Evolutionary conservation across 2,888 invertebrate species (phyloP).

Genomic region (Schizaphis graminum): DNA sequence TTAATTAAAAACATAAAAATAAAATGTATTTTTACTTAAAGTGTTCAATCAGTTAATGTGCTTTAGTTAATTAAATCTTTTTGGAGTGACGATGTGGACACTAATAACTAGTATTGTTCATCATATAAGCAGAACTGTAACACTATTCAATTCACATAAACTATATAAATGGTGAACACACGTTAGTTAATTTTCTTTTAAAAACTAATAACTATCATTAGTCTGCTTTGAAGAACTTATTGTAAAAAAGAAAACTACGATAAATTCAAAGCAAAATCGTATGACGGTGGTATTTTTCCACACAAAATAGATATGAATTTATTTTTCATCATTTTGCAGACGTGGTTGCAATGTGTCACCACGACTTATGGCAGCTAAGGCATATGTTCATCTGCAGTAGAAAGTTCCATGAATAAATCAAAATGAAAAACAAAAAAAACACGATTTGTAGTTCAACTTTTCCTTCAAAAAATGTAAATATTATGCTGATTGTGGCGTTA

Average conservation of each 20-base stretch:
- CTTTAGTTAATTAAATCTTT: background rate
- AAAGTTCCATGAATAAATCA: constrained; percentile 56
- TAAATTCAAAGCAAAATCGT: background rate
- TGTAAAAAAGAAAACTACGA: background rate
- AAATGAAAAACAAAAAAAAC: constrained; percentile 8
- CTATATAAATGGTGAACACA: background rate
- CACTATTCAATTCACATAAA: background rate
- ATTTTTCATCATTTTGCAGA: constrained; percentile 40
- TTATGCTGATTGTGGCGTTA: background rate
- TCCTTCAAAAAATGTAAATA: constrained; percentile 2
- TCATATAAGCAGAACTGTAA: background rate
- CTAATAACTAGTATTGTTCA: background rate
- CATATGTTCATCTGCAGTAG: background rate
- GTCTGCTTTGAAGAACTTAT: background rate
- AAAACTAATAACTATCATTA: background rate
- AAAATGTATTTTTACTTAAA: background rate
- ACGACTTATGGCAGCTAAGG: constrained; percentile 12
- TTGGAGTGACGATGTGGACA: background rate
- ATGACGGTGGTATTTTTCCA: background rate
- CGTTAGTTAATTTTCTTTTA: background rate
- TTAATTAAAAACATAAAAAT: background rate
- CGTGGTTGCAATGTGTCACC: constrained; percentile 53
- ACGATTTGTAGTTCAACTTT: background rate
- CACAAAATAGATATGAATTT: constrained; percentile 8
- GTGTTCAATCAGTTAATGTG: constrained; percentile 30